These are phyloP conservation scores for Psittacula echo DNA, from an alignment of 2,797 vertebrate genomes.

Conservation along the genomic window DNA sequence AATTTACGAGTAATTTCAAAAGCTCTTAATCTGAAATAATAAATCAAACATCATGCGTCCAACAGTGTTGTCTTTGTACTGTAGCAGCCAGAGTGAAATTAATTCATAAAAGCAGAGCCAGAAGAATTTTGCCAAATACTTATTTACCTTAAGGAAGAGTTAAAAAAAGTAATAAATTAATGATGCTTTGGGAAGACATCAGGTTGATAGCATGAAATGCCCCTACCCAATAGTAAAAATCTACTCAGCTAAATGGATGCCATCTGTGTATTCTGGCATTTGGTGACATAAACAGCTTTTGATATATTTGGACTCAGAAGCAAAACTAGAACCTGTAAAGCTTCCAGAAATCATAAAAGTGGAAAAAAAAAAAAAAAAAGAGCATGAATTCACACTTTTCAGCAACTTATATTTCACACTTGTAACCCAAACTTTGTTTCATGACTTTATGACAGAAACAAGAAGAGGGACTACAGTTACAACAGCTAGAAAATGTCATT, in stretches of 20 bases:
- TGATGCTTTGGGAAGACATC: background rate
- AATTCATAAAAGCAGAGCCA: background rate
- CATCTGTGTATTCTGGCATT: constrained; percentile 39
- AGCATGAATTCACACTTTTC: background rate
- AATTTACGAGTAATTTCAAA: constrained; percentile 2
- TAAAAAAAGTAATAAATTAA: background rate
- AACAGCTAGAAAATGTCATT: background rate
- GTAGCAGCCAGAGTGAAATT: background rate
- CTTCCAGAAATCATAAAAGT: constrained; percentile 21
- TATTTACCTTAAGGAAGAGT: background rate
- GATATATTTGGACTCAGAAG: constrained; percentile 1
- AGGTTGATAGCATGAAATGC: background rate
- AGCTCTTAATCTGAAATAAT: constrained; percentile 8
- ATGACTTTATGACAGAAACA: background rate
- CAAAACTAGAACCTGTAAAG: background rate
- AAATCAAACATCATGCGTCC: background rate
- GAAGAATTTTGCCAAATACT: background rate
- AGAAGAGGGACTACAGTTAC: background rate
- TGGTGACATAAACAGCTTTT: constrained; percentile 29
- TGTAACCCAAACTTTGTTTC: background rate
- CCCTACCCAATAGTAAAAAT: background rate
- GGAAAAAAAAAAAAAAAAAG: background rate
- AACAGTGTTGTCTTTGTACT: background rate
- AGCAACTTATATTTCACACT: background rate
- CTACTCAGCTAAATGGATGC: background rate